Base-by-base conservation (phyloP, 2,797 vertebrate species). In the Sebastes minor region DNA sequence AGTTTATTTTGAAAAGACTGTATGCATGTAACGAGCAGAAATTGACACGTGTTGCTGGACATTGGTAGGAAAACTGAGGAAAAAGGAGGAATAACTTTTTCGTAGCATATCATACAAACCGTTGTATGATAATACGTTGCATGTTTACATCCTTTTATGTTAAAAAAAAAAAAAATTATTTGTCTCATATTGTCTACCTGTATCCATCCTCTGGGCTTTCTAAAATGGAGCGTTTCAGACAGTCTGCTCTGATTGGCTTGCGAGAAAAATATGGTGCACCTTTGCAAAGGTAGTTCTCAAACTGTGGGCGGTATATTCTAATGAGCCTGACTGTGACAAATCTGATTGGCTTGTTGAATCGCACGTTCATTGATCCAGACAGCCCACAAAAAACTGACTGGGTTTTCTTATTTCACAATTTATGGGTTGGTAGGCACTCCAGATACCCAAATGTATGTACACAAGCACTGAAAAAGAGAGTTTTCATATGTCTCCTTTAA, bases 51-150 rank as follows among this genome's bases (percentile, higher is more conserved):
- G 46, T 52, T 52, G 46, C 46, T 2, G n/a, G n/a, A 22, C 11
- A 49, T 49, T 20, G 0, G 16, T 49, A 49, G 16, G 46, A 49
- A 49, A 20, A 20, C 3, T 8, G 0, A 52, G 0, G 18, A 52
- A 52, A 52, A 52, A 52, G 46, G 18, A n/a, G 46, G 46, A 49
- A 49, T 49, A 49, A 49, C 42, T 49, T 49, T 49, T 49, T 49
- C 0, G 18, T 49, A 49, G 8, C 46, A 20, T 49, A 49, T 42
- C 6, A 16, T 49, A 49, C 46, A 18, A 18, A 49, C 46, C 7
- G 7, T 49, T 49, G 46, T 49, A 49, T 49, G 46, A 49, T 8
- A 2, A 49, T 49, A 49, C 7, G 46, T 49, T 49, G 3, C 46
- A 57, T 25, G 23, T 57, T 57, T 1, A 2, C 25, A 59, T 59